Evolutionary conservation across 35 echinoderm and acorn worm species (phyloP).

Genomic region (Eucidaris tribuloides): DNA sequence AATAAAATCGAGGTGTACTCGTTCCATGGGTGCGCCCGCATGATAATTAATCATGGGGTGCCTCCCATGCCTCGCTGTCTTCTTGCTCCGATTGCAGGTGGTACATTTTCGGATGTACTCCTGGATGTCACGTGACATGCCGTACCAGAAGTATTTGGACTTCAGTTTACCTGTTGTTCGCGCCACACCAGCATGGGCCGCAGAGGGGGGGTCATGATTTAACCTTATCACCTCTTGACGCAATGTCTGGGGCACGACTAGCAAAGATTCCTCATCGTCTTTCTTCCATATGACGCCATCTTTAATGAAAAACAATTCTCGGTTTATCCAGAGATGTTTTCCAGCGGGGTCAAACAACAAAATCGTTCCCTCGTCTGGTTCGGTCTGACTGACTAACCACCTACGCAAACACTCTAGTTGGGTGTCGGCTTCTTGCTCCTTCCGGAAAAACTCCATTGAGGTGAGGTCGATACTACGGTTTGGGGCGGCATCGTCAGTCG

Average conservation of each 20-base stretch:
- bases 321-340: slow-evolving; percentile 38
- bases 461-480: neutral
- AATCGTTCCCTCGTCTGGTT: neutral
- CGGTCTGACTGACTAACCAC: neutral
- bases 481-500: too few species aligned
- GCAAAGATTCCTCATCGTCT: neutral
- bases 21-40: neutral
- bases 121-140: slow-evolving; percentile 35
- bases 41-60: slow-evolving; percentile 36
- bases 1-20: too few species aligned
- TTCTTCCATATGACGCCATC: slow-evolving; percentile 23
- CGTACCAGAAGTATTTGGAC: slow-evolving; percentile 46
- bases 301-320: slow-evolving; percentile 35
- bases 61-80: neutral
- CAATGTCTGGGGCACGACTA: neutral
- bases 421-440: slow-evolving; percentile 16
- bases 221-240: neutral
- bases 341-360: neutral
- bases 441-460: neutral
- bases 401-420: neutral
- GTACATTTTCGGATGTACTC: neutral
- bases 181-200: slow-evolving; percentile 40
- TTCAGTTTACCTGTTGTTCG: neutral
- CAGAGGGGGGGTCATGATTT: slow-evolving; percentile 38
- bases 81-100: slow-evolving; percentile 43